Evolutionary conservation across 2,888 invertebrate species (phyloP).

Genomic region (Abscondita cerata): DNA sequence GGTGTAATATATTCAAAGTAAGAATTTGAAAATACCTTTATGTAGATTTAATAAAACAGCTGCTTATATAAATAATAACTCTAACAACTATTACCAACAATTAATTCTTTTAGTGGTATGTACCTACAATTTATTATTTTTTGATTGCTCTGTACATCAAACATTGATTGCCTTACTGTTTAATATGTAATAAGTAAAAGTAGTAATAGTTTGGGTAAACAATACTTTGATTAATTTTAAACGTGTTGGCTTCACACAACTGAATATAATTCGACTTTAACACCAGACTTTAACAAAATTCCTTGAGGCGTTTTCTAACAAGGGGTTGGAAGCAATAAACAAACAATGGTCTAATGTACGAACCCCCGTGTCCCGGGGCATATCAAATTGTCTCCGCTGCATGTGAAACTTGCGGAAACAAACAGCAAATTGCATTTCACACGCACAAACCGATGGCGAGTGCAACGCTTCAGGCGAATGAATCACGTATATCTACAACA

Average conservation of each 20-base stretch:
- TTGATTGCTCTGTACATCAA: too few relatives aligned
- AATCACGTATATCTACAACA: constrained; percentile 23
- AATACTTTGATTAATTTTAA: too few relatives aligned
- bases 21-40: too few relatives aligned
- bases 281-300: constrained; percentile 13
- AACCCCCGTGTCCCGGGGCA: constrained; percentile 23
- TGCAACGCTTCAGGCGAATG: constrained; percentile 29
- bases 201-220: too few relatives aligned
- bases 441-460: constrained; percentile 28
- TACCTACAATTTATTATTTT: too few relatives aligned
- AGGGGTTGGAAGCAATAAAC: constrained; percentile 22
- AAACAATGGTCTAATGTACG: constrained; percentile 25
- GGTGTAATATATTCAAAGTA: too few relatives aligned
- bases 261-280: constrained; percentile 22
- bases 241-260: neutral
- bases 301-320: constrained; percentile 12
- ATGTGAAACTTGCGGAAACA: constrained; percentile 29
- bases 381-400: constrained; percentile 28
- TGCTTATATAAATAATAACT: too few relatives aligned
- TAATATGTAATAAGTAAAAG: too few relatives aligned
- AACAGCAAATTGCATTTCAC: constrained; percentile 33
- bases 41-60: too few relatives aligned
- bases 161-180: too few relatives aligned
- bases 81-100: too few relatives aligned
- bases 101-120: too few relatives aligned